A percentile compares a stretch with the other conserved stretches of the same genome.
Conservation (phyloP, 2,888 invertebrate species). For the Mycalesis mineus region DNA sequence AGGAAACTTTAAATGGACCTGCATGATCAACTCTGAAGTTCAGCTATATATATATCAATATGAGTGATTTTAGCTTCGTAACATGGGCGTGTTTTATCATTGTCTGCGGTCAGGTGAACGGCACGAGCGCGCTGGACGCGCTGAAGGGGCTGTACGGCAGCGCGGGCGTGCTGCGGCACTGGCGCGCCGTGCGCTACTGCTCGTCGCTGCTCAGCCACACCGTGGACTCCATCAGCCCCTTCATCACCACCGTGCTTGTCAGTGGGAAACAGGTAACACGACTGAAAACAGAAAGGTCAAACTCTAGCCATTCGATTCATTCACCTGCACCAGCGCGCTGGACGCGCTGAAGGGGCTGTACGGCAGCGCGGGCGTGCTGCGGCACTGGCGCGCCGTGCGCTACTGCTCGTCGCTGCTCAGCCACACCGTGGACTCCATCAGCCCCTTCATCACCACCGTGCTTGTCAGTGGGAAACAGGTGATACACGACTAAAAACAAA, state of each 20-base stretch:
- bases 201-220: conserved; percentile 95
- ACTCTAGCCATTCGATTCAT: too few relatives aligned
- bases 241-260: conserved; percentile 97
- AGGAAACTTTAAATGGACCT: too few relatives aligned
- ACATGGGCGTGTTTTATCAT: too few relatives aligned
- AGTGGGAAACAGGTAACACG: conserved; percentile 93
- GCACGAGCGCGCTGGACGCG: conserved; percentile 81
- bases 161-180: conserved; percentile 91
- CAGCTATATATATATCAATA: too few relatives aligned
- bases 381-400: conserved; percentile 95
- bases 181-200: conserved; percentile 96
- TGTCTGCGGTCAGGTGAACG: conserved; percentile 64
- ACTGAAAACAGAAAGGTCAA: too few relatives aligned
- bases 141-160: conserved; percentile 86
- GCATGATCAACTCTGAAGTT: too few relatives aligned
- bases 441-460: conserved; percentile 98
- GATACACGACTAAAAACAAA: too few relatives aligned
- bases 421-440: conserved; percentile 98
- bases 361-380: conserved; percentile 88
- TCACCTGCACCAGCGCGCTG: conserved; percentile 79
- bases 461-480: conserved; percentile 99
- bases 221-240: conserved; percentile 98
- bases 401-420: conserved; percentile 95
- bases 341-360: conserved; percentile 85
- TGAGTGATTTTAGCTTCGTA: too few relatives aligned